phyloP scores from a whole-genome alignment of 2,888 invertebrate species.

The Dioctria linearis region DNA sequence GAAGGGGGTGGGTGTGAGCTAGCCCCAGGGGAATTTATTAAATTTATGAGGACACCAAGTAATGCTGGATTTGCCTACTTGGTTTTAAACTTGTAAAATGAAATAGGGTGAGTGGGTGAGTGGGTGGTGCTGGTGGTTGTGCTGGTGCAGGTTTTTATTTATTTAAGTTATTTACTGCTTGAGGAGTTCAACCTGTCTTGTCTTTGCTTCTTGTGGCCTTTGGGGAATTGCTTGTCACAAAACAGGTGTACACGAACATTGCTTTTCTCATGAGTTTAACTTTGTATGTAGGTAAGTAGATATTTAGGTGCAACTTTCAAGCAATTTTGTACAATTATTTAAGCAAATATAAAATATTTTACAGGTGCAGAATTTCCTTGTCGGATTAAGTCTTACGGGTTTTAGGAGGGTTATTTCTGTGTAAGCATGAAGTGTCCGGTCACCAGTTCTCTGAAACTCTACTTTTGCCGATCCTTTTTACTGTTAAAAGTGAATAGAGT shows the following conservation, averaged over 20 bases:
- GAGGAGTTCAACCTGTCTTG: too few species aligned
- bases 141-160: not conserved
- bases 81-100: constrained; percentile 11
- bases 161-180: too few species aligned
- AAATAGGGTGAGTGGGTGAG: not conserved
- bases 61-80: constrained; percentile 42
- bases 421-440: too few species aligned
- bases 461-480: too few species aligned
- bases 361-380: too few species aligned
- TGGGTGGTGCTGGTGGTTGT: not conserved
- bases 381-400: too few species aligned
- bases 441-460: too few species aligned
- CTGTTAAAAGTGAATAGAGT: too few species aligned
- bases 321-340: too few species aligned
- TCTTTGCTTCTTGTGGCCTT: too few species aligned
- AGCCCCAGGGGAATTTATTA: constrained; percentile 30
- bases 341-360: too few species aligned
- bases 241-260: not conserved
- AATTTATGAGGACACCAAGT: constrained; percentile 37
- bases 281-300: not conserved
- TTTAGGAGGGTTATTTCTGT: too few species aligned
- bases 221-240: not conserved
- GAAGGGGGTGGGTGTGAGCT: not conserved
- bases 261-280: not conserved
- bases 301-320: not conserved